phyloP scores from a whole-genome alignment of 2,888 invertebrate species.

The Platypus cylindrus region DNA sequence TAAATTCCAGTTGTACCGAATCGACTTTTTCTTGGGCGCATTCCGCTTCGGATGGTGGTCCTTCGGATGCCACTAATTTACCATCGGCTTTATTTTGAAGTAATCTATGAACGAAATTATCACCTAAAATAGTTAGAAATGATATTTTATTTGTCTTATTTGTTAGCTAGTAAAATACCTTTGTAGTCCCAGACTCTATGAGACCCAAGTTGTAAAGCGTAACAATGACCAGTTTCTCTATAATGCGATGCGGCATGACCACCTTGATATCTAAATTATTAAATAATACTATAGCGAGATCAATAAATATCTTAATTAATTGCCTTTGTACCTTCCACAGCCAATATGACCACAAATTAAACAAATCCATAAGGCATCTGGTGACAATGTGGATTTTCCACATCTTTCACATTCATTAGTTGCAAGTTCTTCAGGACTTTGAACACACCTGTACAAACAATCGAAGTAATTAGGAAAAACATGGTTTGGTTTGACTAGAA shows the following conservation, averaged over 20 bases:
- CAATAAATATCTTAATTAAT: neutral
- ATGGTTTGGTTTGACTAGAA: neutral
- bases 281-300: constrained; percentile 7
- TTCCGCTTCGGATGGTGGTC: constrained; percentile 47
- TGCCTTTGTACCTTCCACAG: constrained; percentile 52
- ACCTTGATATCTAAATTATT: constrained; percentile 38
- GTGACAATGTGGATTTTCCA: constrained; percentile 40
- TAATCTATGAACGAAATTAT: constrained; percentile 54
- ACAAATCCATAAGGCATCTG: constrained; percentile 94
- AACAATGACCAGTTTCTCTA: constrained; percentile 90
- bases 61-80: constrained; percentile 75
- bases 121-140: too few relatives aligned
- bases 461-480: neutral
- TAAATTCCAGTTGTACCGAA: constrained; percentile 91
- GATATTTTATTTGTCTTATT: too few relatives aligned
- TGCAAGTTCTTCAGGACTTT: constrained; percentile 43
- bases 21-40: constrained; percentile 74
- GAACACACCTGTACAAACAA: constrained; percentile 41
- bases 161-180: constrained; percentile 43
- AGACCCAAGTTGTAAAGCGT: constrained; percentile 90
- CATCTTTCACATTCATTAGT: constrained; percentile 48
- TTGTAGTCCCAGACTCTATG: constrained; percentile 99
- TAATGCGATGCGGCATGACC: constrained; percentile 97
- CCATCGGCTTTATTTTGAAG: constrained; percentile 95
- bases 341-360: constrained; percentile 97